phyloP scores from a whole-genome alignment of 2,113 vertebrate species.

The Muntiacus reevesi region DNA sequence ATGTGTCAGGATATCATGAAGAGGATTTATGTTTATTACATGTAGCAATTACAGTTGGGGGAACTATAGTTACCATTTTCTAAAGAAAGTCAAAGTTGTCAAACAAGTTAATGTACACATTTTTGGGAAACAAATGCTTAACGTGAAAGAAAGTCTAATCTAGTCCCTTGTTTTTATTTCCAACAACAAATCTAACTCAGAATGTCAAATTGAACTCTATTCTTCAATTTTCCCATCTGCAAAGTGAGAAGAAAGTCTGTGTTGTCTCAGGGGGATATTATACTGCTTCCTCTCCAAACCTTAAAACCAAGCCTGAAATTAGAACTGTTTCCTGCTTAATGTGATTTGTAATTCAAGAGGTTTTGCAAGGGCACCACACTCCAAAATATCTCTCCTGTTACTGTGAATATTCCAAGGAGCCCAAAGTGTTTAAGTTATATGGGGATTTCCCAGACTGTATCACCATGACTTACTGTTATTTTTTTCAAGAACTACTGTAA shows the following conservation, averaged over 20 bases:
- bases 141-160: neutral
- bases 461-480: neutral
- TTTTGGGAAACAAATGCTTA: neutral
- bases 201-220: neutral
- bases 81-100: constrained; percentile 30
- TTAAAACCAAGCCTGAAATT: constrained; percentile 19
- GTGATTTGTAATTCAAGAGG: neutral
- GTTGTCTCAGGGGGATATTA: neutral
- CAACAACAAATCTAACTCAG: neutral
- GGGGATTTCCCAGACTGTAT: neutral
- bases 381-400: neutral
- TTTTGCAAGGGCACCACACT: neutral
- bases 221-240: constrained; percentile 40
- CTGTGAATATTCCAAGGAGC: neutral
- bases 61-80: constrained; percentile 9
- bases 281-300: constrained; percentile 7
- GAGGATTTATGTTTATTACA: neutral
- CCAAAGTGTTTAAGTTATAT: neutral
- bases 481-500: neutral
- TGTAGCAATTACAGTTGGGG: neutral
- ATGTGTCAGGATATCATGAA: neutral
- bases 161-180: neutral
- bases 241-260: constrained; percentile 1
- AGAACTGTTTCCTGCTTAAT: neutral
- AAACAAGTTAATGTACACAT: constrained; percentile 21